phyloP scores from a whole-genome alignment of 2,888 invertebrate species.

The Linyphia triangularis region DNA sequence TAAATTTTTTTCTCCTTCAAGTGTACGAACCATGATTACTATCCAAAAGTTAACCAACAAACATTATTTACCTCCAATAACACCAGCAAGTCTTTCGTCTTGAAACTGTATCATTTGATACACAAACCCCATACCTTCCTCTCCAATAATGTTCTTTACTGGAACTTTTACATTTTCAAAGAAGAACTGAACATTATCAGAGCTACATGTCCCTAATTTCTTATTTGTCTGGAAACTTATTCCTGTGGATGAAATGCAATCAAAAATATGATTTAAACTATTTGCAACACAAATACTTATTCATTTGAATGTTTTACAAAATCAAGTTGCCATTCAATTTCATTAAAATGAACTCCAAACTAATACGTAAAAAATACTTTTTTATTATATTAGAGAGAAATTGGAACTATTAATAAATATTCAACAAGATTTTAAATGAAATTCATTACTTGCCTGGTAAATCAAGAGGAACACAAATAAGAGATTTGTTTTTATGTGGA shows the following conservation, averaged over 20 bases:
- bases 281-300: neutral
- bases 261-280: too few species aligned
- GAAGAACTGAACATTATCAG: conserved; percentile 82
- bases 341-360: neutral
- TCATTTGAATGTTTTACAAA: neutral
- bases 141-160: conserved; percentile 81
- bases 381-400: neutral
- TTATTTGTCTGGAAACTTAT: conserved; percentile 80
- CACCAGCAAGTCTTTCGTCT: conserved; percentile 81
- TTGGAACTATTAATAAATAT: neutral
- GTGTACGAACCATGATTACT: neutral
- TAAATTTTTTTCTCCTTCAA: too few species aligned
- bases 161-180: conserved; percentile 83
- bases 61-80: conserved; percentile 42
- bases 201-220: conserved; percentile 82
- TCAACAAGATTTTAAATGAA: neutral
- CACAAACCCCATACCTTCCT: conserved; percentile 82
- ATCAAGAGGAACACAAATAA: conserved; percentile 82
- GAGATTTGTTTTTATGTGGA: conserved; percentile 82
- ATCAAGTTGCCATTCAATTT: too few species aligned
- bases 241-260: conserved; percentile 75
- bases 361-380: neutral
- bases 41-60: neutral
- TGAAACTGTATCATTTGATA: conserved; percentile 84
- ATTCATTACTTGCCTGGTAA: conserved; percentile 79